Evolutionary conservation across 2,113 vertebrate genomes (phyloP), one percentile per base, ranked within the genome.

Genomic region (Aldabrachelys gigantea): DNA sequence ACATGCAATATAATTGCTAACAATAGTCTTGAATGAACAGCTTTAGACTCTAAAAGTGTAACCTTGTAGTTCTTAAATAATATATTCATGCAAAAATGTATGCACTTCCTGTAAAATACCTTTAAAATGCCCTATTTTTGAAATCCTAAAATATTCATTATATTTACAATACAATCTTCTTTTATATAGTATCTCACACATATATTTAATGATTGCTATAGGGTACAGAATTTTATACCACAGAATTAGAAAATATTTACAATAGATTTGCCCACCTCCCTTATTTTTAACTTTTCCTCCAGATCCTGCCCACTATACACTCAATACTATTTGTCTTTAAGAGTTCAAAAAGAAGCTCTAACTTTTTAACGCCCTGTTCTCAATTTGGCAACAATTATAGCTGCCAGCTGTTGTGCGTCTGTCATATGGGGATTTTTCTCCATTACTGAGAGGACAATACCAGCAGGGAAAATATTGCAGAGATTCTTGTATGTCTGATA

Each of bases 401-500:
- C 99, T 83, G 99, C 99, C 84, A 99, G 98, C 96, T 99, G 99
- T 81, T 99, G 99, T 54, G 99, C 99, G 94, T 99, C 99, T 85
- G 99, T 99, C 97, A 99, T 98, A 97, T 99, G 99, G 88, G 99
- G 99, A 96, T 99, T 99, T 97, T 99, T 99, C 96, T 99, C 99
- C 99, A 99, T 99, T 69, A 99, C 99, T 4, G 99, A 98, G 96
- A 99, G 99, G 86, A 99, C 99, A 38, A 99, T 97, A 47, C 99
- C 98, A 19, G 99, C 98, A 81, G 99, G 99, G 95, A 99, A 99
- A 95, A 99, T 99, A 98, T 99, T 99, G 98, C 99, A 99, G 95
- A 99, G 99, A 97, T 99, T 99, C 95, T 99, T 99, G 96, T 99
- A 99, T 19, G 99, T 99, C 97, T 99, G 99, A 98, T 99, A 99